These are phyloP conservation scores for Elymnias hypermnestra DNA, from an alignment of 1,140 invertebrate species.

Conservation along the genomic window DNA sequence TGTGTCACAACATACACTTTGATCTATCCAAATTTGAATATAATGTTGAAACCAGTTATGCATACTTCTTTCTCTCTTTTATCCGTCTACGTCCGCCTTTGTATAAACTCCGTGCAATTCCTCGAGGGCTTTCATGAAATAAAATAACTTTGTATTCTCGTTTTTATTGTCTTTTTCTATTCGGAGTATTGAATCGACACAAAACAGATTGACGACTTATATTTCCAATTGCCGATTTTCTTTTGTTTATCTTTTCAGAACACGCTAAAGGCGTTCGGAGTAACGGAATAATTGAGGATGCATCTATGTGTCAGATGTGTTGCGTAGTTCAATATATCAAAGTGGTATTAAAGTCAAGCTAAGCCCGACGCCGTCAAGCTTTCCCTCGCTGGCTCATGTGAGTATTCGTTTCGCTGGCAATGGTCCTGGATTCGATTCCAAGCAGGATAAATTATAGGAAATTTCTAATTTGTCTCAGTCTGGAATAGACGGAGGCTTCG, in stretches of 20 bases:
- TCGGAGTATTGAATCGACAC: too few species aligned
- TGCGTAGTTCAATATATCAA: constrained; percentile 60
- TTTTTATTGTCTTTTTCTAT: constrained; percentile 49
- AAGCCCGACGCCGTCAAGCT: constrained; percentile 54
- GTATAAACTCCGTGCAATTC: constrained; percentile 40
- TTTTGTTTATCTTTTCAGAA: constrained; percentile 31
- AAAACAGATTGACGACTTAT: constrained; percentile 43
- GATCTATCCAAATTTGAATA: constrained; percentile 70
- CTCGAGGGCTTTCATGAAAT: constrained; percentile 46
- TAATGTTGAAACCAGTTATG: constrained; percentile 68
- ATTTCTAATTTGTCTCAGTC: too few species aligned
- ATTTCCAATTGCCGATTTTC: constrained; percentile 35
- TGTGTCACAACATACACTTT: constrained; percentile 70
- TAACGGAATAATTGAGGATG: constrained; percentile 25
- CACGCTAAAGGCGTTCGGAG: constrained; percentile 28
- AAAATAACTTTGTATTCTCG: constrained; percentile 44
- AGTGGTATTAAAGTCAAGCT: constrained; percentile 61
- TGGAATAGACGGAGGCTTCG: too few species aligned
- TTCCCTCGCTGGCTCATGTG: constrained; percentile 33
- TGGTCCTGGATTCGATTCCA: too few species aligned
- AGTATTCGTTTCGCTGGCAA: too few species aligned
- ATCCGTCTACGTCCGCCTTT: too few species aligned
- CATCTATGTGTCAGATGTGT: constrained; percentile 44
- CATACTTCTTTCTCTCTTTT: constrained; percentile 48
- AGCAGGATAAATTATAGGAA: too few species aligned